phyloP scores from a whole-genome alignment of 1,140 invertebrate genomes.

The Dolichoris vasculosae region DNA sequence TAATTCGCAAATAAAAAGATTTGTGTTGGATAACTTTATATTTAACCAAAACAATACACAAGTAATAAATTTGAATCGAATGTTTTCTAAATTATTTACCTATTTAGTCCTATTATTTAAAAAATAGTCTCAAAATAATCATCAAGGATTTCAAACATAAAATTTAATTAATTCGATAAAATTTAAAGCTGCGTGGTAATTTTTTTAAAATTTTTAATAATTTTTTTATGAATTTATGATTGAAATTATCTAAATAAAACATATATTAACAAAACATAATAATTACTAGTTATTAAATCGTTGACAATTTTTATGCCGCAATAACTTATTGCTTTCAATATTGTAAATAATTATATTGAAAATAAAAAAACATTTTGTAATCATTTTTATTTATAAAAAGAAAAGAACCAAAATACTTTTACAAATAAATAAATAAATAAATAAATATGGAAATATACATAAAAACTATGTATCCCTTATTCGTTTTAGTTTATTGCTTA shows the following conservation, averaged over 20 bases:
- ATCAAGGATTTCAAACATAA: not conserved
- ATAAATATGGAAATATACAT: not conserved
- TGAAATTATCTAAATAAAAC: not conserved
- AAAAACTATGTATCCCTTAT: not conserved
- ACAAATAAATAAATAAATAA: conserved; percentile 10
- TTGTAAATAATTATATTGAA: not conserved
- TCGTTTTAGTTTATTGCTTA: not conserved
- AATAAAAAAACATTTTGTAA: not conserved
- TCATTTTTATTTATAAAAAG: not conserved
- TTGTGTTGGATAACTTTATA: too few species aligned
- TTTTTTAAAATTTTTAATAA: not conserved
- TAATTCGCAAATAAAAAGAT: too few species aligned
- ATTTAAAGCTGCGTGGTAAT: not conserved
- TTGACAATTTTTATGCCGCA: not conserved
- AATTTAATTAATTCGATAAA: not conserved
- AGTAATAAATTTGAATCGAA: too few species aligned
- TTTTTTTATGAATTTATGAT: not conserved
- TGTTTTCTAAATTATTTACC: too few species aligned
- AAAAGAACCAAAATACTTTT: not conserved
- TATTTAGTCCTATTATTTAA: not conserved
- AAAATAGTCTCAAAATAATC: not conserved
- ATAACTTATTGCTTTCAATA: not conserved
- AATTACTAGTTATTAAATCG: not conserved
- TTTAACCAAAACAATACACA: too few species aligned
- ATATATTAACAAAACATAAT: not conserved